Evolutionary conservation across 2,113 vertebrate species (phyloP).

Genomic region (Herpailurus yagouaroundi): DNA sequence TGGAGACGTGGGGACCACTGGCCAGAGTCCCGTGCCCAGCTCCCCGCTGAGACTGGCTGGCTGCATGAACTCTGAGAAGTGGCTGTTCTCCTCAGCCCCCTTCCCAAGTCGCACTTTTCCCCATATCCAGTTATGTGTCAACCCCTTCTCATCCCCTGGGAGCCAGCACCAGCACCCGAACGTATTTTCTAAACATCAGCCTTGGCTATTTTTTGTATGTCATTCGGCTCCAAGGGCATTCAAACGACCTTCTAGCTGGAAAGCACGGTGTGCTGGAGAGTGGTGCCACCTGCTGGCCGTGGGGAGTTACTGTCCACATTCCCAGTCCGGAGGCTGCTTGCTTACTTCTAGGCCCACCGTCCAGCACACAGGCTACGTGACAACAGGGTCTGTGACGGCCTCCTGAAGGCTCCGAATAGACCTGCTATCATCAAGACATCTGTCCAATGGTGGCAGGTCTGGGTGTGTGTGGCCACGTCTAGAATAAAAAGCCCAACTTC

Average conservation of each 20-base stretch:
- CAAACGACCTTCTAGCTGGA: not conserved
- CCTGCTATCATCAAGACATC: not conserved
- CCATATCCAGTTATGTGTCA: not conserved
- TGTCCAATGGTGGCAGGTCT: not conserved
- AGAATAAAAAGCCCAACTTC: not conserved
- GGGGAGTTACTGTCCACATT: not conserved
- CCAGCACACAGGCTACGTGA: accelerated
- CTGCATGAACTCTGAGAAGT: too few relatives aligned
- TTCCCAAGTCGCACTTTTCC: not conserved
- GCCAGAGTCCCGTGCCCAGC: not conserved
- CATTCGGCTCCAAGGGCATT: constrained; percentile 47
- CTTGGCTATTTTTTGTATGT: not conserved
- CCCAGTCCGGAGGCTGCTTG: not conserved
- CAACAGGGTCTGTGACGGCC: not conserved
- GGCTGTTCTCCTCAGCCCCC: not conserved
- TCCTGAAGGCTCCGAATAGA: not conserved
- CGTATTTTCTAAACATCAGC: constrained; percentile 11
- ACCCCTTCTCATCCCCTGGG: not conserved
- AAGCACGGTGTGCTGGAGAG: not conserved
- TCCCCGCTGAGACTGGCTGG: not conserved
- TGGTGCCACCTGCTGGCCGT: constrained; percentile 48
- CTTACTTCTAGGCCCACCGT: accelerated
- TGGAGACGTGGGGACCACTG: not conserved
- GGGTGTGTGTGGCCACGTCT: not conserved
- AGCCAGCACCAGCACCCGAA: not conserved